phyloP scores from a whole-genome alignment of 2,113 vertebrate genomes.

The Urocynchramus pylzowi region DNA sequence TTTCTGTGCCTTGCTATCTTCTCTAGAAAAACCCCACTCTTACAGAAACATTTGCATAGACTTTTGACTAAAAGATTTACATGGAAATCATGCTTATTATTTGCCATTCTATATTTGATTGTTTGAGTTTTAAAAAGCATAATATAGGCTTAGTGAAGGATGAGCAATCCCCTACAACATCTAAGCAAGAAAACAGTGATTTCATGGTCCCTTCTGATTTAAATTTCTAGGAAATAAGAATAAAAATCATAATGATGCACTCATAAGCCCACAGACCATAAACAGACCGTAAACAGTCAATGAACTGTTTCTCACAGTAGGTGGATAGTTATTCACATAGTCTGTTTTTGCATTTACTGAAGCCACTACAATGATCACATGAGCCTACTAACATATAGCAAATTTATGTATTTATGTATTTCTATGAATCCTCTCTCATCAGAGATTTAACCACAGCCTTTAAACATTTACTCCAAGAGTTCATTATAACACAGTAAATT shows the following conservation, averaged over 20 bases:
- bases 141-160: not conserved
- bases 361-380: not conserved
- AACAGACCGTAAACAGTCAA: not conserved
- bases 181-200: not conserved
- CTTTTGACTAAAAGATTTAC: not conserved
- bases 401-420: not conserved
- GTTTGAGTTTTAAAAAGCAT: not conserved
- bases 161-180: not conserved
- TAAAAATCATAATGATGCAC: not conserved
- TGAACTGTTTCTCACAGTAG: not conserved
- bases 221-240: not conserved
- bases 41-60: not conserved
- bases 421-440: not conserved
- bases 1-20: not conserved
- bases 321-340: not conserved
- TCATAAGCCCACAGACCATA: not conserved
- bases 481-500: not conserved
- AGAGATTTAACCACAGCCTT: not conserved
- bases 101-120: not conserved
- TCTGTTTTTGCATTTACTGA: not conserved
- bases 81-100: not conserved
- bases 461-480: not conserved
- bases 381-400: not conserved
- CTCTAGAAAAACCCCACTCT: not conserved
- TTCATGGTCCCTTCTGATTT: not conserved